These are phyloP conservation scores for Phylloscopus trochiloides DNA, from an alignment of 2,113 vertebrate species.

Conservation along the genomic window DNA sequence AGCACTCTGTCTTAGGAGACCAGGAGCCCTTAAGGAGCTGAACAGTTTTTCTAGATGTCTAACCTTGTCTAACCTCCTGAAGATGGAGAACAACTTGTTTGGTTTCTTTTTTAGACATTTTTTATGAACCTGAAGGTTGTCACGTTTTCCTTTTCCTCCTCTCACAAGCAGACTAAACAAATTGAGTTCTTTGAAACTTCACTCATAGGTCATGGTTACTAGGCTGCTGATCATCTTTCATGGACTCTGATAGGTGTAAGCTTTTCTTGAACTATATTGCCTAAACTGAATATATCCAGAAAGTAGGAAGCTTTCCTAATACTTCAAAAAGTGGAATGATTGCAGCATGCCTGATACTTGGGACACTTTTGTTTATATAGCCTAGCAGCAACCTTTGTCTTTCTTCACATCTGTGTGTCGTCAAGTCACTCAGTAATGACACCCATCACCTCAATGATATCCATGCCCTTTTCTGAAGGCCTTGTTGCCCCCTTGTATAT, in stretches of 20 bases:
- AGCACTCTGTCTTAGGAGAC: neutral
- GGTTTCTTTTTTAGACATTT: neutral
- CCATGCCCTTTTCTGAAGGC: neutral
- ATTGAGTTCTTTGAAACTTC: neutral
- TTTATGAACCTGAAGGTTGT: neutral
- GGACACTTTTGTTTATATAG: neutral
- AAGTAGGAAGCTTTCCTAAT: neutral
- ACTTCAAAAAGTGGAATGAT: neutral
- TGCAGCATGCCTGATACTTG: neutral
- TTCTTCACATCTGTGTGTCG: neutral
- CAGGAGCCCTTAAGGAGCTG: neutral
- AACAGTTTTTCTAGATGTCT: neutral
- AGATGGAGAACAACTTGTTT: neutral
- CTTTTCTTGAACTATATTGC: neutral
- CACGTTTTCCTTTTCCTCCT: neutral
- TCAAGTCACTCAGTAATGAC: neutral
- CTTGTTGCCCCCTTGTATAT: neutral
- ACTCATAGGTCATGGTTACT: neutral
- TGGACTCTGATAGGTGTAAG: neutral
- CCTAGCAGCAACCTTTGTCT: neutral
- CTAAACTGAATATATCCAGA: neutral
- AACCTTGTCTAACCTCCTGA: neutral
- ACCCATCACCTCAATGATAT: neutral
- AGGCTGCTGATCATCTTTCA: neutral
- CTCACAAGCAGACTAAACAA: conserved; percentile 3